Conservation (phyloP, 2,113 vertebrate species). For the Osmerus mordax region DNA sequence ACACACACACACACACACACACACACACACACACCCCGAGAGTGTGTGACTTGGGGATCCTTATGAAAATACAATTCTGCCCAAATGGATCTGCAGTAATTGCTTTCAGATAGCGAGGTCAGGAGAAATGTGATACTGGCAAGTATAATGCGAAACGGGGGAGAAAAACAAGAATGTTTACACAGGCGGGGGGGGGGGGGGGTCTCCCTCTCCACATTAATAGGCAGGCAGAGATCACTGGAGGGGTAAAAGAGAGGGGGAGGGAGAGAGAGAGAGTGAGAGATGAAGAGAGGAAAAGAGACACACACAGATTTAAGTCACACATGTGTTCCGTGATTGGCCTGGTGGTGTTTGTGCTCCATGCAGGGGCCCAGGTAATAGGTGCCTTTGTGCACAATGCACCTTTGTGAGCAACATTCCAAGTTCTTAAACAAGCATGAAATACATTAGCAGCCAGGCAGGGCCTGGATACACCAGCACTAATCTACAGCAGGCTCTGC, state of each 20-base stretch:
- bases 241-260: neutral
- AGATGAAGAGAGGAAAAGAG: conserved; percentile 47
- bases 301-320: conserved; percentile 27
- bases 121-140: conserved; percentile 93
- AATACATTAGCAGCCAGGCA: conserved; percentile 62
- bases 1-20: conserved; percentile 55
- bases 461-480: conserved; percentile 56
- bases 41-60: conserved; percentile 84
- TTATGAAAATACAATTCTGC: conserved; percentile 98
- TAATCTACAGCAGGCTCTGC: conserved; percentile 66
- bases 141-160: conserved; percentile 88
- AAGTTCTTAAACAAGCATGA: conserved; percentile 73
- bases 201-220: conserved; percentile 85
- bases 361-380: conserved; percentile 58
- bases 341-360: conserved; percentile 58
- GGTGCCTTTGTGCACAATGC: conserved; percentile 65
- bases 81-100: conserved; percentile 98
- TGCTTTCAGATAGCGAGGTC: conserved; percentile 99
- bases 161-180: conserved; percentile 96
- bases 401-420: conserved; percentile 68
- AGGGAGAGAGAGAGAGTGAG: conserved; percentile 27
- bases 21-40: conserved; percentile 64
- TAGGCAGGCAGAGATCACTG: conserved; percentile 69
- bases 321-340: conserved; percentile 39
- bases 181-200: too few relatives aligned